Conservation (phyloP, 2,797 vertebrate genomes). For the Protonibea diacanthus region DNA sequence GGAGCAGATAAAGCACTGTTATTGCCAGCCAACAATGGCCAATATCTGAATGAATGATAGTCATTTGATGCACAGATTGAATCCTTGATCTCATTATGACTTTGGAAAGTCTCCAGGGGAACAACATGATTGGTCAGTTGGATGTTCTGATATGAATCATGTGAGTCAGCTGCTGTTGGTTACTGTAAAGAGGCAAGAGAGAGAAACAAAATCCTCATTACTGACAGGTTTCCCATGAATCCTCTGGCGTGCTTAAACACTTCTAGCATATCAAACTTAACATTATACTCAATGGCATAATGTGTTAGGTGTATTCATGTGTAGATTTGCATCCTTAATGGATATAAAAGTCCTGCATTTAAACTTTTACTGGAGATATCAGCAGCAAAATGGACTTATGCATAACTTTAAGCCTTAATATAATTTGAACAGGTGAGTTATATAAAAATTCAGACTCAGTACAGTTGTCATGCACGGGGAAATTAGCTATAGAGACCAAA, state of each 20-base stretch:
- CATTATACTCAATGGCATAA: too few species aligned
- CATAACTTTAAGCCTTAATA: too few species aligned
- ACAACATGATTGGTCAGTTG: constrained; percentile 61
- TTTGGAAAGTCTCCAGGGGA: constrained; percentile 64
- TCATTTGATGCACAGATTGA: constrained; percentile 75
- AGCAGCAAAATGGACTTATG: too few species aligned
- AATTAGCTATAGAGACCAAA: too few species aligned
- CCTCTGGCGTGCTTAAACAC: background rate
- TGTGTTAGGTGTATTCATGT: background rate
- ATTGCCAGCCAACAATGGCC: constrained; percentile 68
- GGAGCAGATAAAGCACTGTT: constrained; percentile 61
- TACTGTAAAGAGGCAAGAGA: constrained; percentile 13
- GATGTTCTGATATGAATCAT: constrained; percentile 40
- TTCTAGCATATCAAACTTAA: too few species aligned
- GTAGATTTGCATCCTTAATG: background rate
- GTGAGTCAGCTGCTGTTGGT: constrained; percentile 34
- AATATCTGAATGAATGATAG: constrained; percentile 74
- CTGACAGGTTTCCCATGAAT: constrained; percentile 14
- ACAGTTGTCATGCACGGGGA: too few species aligned
- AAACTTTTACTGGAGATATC: too few species aligned
- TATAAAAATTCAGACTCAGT: too few species aligned
- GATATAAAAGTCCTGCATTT: too few species aligned
- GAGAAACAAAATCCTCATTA: constrained; percentile 10
- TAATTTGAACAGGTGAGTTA: too few species aligned
- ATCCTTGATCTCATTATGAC: constrained; percentile 69